A percentile compares a stretch with the other conserved stretches of the same genome.
Evolutionary conservation across 2,888 invertebrate genomes (phyloP).

Genomic region (Zygogramma bicolorata): DNA sequence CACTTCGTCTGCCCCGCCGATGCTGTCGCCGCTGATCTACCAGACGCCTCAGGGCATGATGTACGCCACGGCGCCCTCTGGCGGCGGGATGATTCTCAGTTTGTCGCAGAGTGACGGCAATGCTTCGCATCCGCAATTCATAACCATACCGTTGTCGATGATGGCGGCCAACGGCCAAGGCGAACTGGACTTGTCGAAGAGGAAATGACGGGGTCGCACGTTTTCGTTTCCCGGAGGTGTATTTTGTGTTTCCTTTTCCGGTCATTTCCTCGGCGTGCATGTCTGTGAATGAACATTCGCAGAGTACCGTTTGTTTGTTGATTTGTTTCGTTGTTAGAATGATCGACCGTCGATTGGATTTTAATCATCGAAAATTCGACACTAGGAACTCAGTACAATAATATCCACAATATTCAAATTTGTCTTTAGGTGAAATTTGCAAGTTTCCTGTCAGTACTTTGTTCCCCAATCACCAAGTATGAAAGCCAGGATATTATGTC

Average conservation of each 20-base stretch:
- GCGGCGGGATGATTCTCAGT: conserved; percentile 67
- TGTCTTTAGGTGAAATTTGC: too few species aligned
- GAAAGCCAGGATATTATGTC: too few species aligned
- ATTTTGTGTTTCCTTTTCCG: conserved; percentile 50
- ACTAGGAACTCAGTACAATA: too few species aligned
- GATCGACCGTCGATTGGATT: background rate
- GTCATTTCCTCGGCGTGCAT: conserved; percentile 32
- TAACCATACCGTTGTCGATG: conserved; percentile 79
- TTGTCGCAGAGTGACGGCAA: conserved; percentile 61
- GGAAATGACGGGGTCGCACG: conserved; percentile 48
- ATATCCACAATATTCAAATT: too few species aligned
- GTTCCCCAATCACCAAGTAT: too few species aligned
- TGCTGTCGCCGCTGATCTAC: conserved; percentile 63
- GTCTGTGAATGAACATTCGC: conserved; percentile 5
- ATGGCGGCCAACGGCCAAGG: conserved; percentile 66
- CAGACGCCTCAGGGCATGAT: conserved; percentile 68
- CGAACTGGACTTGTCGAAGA: conserved; percentile 61
- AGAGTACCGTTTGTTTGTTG: conserved; percentile 3
- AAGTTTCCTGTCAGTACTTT: too few species aligned
- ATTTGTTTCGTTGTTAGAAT: background rate
- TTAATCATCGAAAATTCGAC: background rate
- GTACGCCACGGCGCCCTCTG: conserved; percentile 65
- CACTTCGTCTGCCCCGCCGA: conserved; percentile 46
- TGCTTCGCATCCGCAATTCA: conserved; percentile 73
- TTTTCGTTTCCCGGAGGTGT: conserved; percentile 27